Evolutionary conservation across 2,888 invertebrate genomes (phyloP).

Genomic region (Hirudinaria manillensis): DNA sequence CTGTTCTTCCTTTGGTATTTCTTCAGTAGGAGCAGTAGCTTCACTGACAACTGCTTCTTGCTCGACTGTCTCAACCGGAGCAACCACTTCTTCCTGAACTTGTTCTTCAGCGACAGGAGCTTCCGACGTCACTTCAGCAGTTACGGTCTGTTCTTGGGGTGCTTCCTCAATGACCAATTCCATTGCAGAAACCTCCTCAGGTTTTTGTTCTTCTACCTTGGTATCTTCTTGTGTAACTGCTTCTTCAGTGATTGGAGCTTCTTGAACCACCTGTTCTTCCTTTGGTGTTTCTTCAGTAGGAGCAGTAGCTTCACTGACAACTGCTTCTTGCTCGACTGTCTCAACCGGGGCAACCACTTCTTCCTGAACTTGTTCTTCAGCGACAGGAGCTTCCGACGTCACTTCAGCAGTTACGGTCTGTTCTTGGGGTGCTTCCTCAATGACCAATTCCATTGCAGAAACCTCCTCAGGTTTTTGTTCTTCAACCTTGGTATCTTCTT

Average conservation of each 20-base stretch:
- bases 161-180: background rate
- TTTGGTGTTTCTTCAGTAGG: background rate
- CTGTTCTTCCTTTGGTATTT: background rate
- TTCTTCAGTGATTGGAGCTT: background rate
- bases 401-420: no score
- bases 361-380: conserved; percentile 2
- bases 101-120: no score
- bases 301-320: background rate
- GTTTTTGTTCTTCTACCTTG: background rate
- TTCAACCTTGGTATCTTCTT: no score
- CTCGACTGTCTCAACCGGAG: background rate
- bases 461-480: no score
- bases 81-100: background rate
- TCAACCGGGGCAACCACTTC: background rate
- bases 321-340: background rate
- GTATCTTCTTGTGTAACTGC: background rate
- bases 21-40: background rate
- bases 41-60: background rate
- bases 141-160: background rate
- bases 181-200: background rate
- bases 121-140: background rate
- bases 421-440: background rate
- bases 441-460: conserved; percentile 6
- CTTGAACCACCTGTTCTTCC: background rate
- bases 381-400: background rate